phyloP scores from a whole-genome alignment of 2,888 invertebrate genomes.

The Apodemia hepburni region DNA sequence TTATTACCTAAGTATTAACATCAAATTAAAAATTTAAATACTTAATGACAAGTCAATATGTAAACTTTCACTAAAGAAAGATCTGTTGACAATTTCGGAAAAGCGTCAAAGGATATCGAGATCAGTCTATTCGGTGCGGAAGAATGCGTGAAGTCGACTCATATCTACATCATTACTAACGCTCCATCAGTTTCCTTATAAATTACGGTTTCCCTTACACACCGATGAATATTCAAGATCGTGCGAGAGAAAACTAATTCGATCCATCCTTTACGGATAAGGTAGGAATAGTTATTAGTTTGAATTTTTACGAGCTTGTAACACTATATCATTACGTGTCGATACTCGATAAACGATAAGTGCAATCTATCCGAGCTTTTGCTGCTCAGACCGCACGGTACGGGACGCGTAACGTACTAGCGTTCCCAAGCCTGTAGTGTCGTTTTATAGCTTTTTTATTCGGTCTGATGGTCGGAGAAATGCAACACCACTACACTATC shows the following conservation, averaged over 20 bases:
- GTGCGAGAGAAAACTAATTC: constrained; percentile 43
- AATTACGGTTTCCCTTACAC: constrained; percentile 58
- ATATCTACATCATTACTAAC: constrained; percentile 42
- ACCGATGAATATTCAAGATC: constrained; percentile 58
- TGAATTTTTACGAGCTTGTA: constrained; percentile 65
- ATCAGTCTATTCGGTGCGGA: constrained; percentile 38
- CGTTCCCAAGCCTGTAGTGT: constrained; percentile 72
- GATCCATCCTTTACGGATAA: constrained; percentile 44
- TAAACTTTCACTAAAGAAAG: background rate
- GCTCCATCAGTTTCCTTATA: constrained; percentile 54
- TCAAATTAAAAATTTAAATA: background rate
- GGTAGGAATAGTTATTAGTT: constrained; percentile 52
- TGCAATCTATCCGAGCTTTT: constrained; percentile 60
- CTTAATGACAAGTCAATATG: background rate
- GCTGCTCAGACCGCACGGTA: constrained; percentile 63
- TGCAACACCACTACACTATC: constrained; percentile 66
- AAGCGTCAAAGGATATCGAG: constrained; percentile 16
- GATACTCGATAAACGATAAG: constrained; percentile 60
- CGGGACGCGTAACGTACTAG: constrained; percentile 60
- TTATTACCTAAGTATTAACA: constrained; percentile 33
- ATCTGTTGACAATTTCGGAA: constrained; percentile 11
- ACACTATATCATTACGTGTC: constrained; percentile 65
- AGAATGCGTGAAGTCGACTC: constrained; percentile 40
- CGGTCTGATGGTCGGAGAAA: constrained; percentile 65
- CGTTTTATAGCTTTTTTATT: constrained; percentile 77